Evolutionary conservation across 2,888 invertebrate genomes (phyloP).

Genomic region (Thumatha senex): DNA sequence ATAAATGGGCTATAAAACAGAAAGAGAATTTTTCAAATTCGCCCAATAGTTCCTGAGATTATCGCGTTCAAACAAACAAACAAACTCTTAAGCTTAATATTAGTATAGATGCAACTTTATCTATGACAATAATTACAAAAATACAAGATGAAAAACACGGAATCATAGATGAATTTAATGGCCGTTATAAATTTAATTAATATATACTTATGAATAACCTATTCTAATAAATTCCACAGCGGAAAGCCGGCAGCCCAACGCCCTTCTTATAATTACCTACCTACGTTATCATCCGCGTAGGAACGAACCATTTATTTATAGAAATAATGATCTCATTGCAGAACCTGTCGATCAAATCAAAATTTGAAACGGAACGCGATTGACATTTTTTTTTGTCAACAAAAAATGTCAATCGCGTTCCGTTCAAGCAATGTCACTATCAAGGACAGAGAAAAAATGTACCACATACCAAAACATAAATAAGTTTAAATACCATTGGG

Average conservation of each 20-base stretch:
- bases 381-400: slow-evolving; percentile 16
- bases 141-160: no score
- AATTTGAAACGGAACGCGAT: no score
- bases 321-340: slow-evolving; percentile 8
- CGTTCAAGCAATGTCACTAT: slow-evolving; percentile 33
- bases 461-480: slow-evolving; percentile 27
- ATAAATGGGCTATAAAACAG: no score
- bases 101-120: no score
- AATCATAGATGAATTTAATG: no score
- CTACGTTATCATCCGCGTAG: slow-evolving; percentile 6
- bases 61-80: no score
- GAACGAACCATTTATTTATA: background rate
- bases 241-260: slow-evolving; percentile 3
- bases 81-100: no score
- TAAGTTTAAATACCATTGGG: slow-evolving; percentile 16
- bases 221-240: slow-evolving; percentile 5
- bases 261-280: slow-evolving; percentile 7
- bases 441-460: slow-evolving; percentile 31
- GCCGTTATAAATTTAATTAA: background rate
- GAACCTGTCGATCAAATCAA: slow-evolving; percentile 6
- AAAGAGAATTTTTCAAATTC: no score
- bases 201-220: background rate
- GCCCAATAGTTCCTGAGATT: no score
- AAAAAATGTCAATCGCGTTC: slow-evolving; percentile 36
- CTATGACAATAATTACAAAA: no score